Conservation (phyloP, 2,888 invertebrate species). For the Erebia ligea region DNA sequence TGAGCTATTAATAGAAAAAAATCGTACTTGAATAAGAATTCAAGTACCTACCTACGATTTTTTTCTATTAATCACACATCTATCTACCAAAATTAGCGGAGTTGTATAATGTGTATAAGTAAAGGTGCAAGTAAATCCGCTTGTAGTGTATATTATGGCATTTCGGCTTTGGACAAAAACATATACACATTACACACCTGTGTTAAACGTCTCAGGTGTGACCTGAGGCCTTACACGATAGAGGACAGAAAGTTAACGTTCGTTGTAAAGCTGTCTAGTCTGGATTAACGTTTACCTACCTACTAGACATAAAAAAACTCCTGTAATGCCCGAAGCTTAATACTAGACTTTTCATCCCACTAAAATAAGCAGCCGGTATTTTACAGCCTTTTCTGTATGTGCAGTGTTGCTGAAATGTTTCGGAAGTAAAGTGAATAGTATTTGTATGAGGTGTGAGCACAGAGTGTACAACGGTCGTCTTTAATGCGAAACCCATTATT, state of each 20-base stretch:
- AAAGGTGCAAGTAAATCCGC: not conserved
- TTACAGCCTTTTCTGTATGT: not conserved
- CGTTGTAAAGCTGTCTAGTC: conserved; percentile 18
- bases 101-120: no score
- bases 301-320: conserved; percentile 1
- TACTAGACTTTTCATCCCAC: conserved; percentile 17
- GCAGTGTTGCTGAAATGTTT: conserved; percentile 16
- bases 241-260: conserved; percentile 10
- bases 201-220: not conserved
- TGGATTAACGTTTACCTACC: conserved; percentile 9
- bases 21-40: no score
- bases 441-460: conserved; percentile 7
- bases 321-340: conserved; percentile 11
- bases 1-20: no score
- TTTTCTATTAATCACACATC: not conserved
- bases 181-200: no score
- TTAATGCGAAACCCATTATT: conserved; percentile 3
- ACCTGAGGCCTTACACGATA: conserved; percentile 1
- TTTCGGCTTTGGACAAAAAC: no score
- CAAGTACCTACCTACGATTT: no score
- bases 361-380: conserved; percentile 6
- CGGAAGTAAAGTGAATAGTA: conserved; percentile 3
- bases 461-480: conserved; percentile 7
- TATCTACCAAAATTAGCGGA: no score
- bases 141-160: not conserved